Conservation (phyloP, 2,888 invertebrate genomes). For the Phorcus lineatus region DNA sequence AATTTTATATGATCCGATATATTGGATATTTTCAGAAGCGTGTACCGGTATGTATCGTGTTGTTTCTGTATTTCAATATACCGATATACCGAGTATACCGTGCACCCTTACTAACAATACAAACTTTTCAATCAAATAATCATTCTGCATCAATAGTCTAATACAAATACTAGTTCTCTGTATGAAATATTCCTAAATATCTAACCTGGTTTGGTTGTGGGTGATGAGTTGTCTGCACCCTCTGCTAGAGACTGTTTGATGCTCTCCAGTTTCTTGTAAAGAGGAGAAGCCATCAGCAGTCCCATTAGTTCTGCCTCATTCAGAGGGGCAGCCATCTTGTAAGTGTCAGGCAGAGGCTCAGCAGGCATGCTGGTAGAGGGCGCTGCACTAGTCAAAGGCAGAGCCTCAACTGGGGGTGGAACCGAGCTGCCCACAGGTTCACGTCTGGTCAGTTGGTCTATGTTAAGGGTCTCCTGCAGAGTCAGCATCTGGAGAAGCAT, state of each 20-base stretch:
- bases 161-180: background rate
- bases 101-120: too few relatives aligned
- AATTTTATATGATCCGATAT: too few relatives aligned
- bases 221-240: conserved; percentile 47
- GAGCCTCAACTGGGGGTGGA: conserved; percentile 23
- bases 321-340: conserved; percentile 68
- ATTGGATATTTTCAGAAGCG: too few relatives aligned
- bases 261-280: conserved; percentile 72
- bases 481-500: conserved; percentile 60
- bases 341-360: conserved; percentile 47
- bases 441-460: conserved; percentile 48
- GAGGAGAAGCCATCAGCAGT: conserved; percentile 71
- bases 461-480: conserved; percentile 68
- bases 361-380: conserved; percentile 17
- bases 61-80: too few relatives aligned
- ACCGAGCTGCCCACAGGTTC: conserved; percentile 16
- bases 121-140: too few relatives aligned
- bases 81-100: too few relatives aligned
- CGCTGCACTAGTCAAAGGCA: background rate
- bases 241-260: conserved; percentile 66
- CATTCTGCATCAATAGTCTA: too few relatives aligned
- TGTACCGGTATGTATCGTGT: too few relatives aligned
- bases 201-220: conserved; percentile 43
- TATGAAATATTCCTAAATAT: conserved; percentile 55
- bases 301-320: conserved; percentile 71